A percentile compares a stretch with the other conserved stretches of the same genome.
Evolutionary conservation across 2,888 invertebrate genomes (phyloP).

Genomic region (Eurytoma californica): DNA sequence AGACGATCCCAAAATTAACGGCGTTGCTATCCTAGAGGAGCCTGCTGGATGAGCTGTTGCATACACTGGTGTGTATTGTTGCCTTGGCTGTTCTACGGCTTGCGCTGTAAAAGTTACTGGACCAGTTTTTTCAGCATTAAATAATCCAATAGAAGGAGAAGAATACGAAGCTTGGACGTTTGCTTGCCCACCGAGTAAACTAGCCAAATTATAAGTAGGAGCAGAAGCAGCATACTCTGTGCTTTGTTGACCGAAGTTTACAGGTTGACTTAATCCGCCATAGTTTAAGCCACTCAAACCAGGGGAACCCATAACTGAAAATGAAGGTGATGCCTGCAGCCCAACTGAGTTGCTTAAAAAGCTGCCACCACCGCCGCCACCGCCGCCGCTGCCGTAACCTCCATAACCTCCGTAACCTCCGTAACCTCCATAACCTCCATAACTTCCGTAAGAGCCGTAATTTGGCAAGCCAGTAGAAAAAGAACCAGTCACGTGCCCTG

Average conservation of each 20-base stretch:
- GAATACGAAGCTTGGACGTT: constrained; percentile 59
- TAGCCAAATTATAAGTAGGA: constrained; percentile 31
- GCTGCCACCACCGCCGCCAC: constrained; percentile 46
- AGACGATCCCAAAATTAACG: constrained; percentile 20
- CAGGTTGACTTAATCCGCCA: constrained; percentile 38
- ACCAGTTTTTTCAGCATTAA: constrained; percentile 66
- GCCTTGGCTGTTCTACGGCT: constrained; percentile 6
- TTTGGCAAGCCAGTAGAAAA: constrained; percentile 29
- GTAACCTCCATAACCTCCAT: constrained; percentile 55
- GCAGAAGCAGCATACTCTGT: constrained; percentile 28
- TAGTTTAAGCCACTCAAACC: constrained; percentile 20
- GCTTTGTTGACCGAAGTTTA: constrained; percentile 53
- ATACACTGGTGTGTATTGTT: constrained; percentile 48
- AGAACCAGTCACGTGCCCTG: background rate
- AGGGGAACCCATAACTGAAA: constrained; percentile 9
- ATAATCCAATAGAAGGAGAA: constrained; percentile 57
- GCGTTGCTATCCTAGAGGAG: constrained; percentile 28
- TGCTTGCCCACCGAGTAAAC: constrained; percentile 54
- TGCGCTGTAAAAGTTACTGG: constrained; percentile 67
- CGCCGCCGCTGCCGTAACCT: too few species aligned
- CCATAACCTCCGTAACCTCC: constrained; percentile 57
- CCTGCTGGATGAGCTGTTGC: constrained; percentile 41
- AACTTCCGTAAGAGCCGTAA: constrained; percentile 52
- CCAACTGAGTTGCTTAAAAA: background rate
- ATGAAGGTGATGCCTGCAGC: constrained; percentile 2